A percentile compares a stretch with the other conserved stretches of the same genome.
Evolutionary conservation across 37 sponge, comb jelly and placozoan genomes (phyloP).

Genomic region (Hormiphora californensis): DNA sequence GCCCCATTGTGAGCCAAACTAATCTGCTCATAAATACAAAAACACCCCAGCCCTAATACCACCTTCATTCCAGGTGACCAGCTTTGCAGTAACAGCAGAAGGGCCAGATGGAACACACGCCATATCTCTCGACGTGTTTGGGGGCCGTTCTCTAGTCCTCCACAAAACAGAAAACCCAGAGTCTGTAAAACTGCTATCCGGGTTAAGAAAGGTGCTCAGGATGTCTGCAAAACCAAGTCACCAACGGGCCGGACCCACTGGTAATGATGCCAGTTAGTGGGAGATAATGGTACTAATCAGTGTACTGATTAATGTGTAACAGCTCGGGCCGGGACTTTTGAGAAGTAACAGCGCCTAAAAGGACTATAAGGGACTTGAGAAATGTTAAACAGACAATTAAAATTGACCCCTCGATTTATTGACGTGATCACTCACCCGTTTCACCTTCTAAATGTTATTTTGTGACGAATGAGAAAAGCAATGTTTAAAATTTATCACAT

Average conservation of each 20-base stretch:
- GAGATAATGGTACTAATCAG: no score
- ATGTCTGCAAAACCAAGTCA: conserved; percentile 42
- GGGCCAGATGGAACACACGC: conserved; percentile 1
- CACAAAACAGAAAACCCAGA: conserved; percentile 9
- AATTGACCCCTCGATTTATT: no score
- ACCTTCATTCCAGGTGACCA: conserved; percentile 17
- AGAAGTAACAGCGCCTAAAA: no score
- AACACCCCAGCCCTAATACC: neutral
- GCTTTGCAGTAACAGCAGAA: neutral
- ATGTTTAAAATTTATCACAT: no score
- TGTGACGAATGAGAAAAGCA: no score
- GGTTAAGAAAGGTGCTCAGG: conserved; percentile 5
- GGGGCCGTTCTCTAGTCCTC: neutral
- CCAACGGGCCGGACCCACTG: conserved; percentile 2
- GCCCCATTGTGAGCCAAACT: neutral
- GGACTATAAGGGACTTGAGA: no score
- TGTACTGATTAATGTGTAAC: no score
- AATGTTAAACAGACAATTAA: no score
- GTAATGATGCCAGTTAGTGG: conserved; percentile 11
- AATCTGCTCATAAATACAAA: neutral
- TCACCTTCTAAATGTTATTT: no score
- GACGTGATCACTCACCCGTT: no score
- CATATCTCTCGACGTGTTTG: neutral
- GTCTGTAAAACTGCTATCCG: conserved; percentile 1
- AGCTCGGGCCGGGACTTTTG: no score